Evolutionary conservation across 1,140 invertebrate genomes (phyloP).

Genomic region (Drosophila azteca): DNA sequence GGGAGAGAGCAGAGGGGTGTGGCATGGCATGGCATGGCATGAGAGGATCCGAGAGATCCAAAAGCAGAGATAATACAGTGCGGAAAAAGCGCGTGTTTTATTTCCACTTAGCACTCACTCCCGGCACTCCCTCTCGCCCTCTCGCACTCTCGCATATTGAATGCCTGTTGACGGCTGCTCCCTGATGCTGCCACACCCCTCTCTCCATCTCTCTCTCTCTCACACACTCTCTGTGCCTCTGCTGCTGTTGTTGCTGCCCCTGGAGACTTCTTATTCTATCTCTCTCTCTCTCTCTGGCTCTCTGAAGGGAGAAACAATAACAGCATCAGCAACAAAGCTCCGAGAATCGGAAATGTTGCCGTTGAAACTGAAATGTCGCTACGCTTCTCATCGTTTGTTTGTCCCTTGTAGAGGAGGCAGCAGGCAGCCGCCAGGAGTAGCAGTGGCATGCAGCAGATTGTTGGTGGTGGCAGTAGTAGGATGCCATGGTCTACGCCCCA

Average conservation of each 20-base stretch:
- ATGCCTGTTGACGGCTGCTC: conserved; percentile 74
- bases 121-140: conserved; percentile 20
- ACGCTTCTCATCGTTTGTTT: conserved; percentile 55
- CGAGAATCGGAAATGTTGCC: conserved; percentile 80
- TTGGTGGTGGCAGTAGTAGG: conserved; percentile 10
- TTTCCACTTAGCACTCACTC: conserved; percentile 76
- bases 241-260: not conserved
- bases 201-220: no score
- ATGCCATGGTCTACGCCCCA: conserved; percentile 49
- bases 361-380: conserved; percentile 81
- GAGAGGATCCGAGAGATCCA: conserved; percentile 32
- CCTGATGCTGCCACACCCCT: not conserved
- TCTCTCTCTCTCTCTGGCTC: not conserved
- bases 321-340: conserved; percentile 66
- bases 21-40: not conserved
- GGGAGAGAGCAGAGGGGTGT: not conserved
- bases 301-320: conserved; percentile 66
- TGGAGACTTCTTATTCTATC: conserved; percentile 8
- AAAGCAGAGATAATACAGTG: conserved; percentile 71
- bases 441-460: not conserved
- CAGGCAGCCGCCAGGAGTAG: no score
- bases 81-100: conserved; percentile 81
- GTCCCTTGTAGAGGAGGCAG: not conserved
- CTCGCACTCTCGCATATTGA: conserved; percentile 54
- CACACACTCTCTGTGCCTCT: no score